Percentiles rank a stretch among this genome's conserved stretches.
These are phyloP conservation scores for Nomada fucata DNA, from an alignment of 2,888 invertebrate genomes.

Conservation along the genomic window DNA sequence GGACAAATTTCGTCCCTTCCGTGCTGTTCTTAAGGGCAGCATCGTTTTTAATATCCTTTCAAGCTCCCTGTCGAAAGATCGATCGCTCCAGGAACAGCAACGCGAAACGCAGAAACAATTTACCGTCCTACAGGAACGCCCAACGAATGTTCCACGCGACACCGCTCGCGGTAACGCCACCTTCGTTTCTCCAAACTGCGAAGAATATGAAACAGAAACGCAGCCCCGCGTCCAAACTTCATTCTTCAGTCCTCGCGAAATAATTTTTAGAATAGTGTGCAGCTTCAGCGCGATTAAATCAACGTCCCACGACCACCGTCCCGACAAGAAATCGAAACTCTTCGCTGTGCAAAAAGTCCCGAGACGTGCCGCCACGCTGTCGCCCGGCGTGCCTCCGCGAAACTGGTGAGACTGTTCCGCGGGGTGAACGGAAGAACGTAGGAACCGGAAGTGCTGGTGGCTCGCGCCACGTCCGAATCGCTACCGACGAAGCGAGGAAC, in stretches of 20 bases:
- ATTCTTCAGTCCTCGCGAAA: not conserved
- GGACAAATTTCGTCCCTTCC: too few relatives aligned
- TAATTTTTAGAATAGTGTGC: constrained; percentile 11
- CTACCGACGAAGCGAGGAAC: constrained; percentile 14
- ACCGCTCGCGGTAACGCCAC: too few relatives aligned
- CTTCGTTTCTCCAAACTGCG: too few relatives aligned
- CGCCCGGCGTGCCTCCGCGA: not conserved
- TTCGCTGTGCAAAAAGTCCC: not conserved
- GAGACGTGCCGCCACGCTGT: not conserved
- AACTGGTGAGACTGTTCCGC: not conserved
- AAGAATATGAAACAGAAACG: too few relatives aligned
- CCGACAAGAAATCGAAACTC: constrained; percentile 4
- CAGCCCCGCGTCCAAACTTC: not conserved
- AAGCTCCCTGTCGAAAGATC: too few relatives aligned
- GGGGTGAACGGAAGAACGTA: not conserved
- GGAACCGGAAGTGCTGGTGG: constrained; percentile 25
- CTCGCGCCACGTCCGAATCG: constrained; percentile 17
- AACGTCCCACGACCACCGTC: not conserved
- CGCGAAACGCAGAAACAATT: too few relatives aligned
- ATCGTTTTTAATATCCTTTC: too few relatives aligned
- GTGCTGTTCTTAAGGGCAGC: too few relatives aligned
- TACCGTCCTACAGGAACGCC: too few relatives aligned
- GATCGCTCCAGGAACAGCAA: too few relatives aligned
- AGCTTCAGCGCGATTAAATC: constrained; percentile 7
- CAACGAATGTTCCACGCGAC: too few relatives aligned